phyloP scores from a whole-genome alignment of 2,113 vertebrate genomes.

The Ceyx cyanopectus region DNA sequence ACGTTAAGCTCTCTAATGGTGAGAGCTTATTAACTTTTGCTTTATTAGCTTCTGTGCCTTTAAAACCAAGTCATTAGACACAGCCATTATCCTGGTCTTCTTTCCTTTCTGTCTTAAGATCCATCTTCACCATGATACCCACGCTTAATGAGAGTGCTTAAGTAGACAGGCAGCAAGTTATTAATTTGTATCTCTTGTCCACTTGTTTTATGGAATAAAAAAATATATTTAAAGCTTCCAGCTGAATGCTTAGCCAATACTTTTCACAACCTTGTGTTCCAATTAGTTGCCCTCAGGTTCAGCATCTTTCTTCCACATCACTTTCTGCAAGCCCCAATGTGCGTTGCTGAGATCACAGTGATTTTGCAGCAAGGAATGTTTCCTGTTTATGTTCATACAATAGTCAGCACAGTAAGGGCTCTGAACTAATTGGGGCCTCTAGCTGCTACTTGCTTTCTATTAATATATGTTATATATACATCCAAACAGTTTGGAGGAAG shows the following conservation, averaged over 20 bases:
- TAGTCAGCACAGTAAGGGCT: not conserved
- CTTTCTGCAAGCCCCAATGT: not conserved
- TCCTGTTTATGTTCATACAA: not conserved
- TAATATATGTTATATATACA: not conserved
- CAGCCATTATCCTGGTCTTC: slow-evolving; percentile 10
- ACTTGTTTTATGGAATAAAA: not conserved
- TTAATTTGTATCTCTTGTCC: slow-evolving; percentile 17
- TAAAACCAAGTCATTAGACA: slow-evolving; percentile 48
- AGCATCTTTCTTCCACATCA: not conserved
- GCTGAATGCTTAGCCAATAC: slow-evolving; percentile 12
- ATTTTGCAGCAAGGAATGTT: not conserved
- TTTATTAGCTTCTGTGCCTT: slow-evolving; percentile 47
- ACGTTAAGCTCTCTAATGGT: slow-evolving; percentile 13
- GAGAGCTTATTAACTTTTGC: slow-evolving; percentile 48
- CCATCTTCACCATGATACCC: not conserved
- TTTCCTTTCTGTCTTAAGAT: not conserved
- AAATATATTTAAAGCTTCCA: not conserved
- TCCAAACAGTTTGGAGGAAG: not conserved
- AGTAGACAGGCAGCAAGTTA: slow-evolving; percentile 18
- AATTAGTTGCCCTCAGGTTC: slow-evolving; percentile 29
- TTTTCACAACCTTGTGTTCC: not conserved
- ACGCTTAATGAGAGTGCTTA: slow-evolving; percentile 43
- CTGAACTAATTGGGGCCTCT: not conserved
- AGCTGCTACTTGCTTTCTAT: not conserved
- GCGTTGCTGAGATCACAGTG: fast-evolving